phyloP scores from a whole-genome alignment of 2,113 vertebrate species.

The Gopherus evgoodei region DNA sequence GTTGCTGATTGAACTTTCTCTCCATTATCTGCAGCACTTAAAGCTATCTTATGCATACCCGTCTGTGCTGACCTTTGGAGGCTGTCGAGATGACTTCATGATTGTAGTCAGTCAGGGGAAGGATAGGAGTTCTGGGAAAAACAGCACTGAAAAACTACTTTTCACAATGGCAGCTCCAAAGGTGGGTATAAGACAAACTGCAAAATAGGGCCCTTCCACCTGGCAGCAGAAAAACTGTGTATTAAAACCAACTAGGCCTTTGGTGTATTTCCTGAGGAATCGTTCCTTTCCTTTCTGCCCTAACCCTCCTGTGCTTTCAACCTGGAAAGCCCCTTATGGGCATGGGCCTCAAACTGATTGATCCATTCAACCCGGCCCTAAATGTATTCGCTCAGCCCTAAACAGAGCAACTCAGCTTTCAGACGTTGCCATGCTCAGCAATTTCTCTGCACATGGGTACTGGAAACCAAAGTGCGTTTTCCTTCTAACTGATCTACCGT shows the following conservation, averaged over 20 bases:
- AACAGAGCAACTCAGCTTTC: not conserved
- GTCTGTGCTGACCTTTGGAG: constrained; percentile 90
- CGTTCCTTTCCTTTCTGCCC: not conserved
- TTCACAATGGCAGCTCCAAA: constrained; percentile 88
- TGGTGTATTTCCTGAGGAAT: not conserved
- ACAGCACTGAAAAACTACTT: constrained; percentile 86
- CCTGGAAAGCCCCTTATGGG: not conserved
- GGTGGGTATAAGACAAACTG: constrained; percentile 73
- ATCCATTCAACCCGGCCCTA: not conserved
- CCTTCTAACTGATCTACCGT: constrained; percentile 19
- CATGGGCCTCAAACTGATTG: not conserved
- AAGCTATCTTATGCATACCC: constrained; percentile 84
- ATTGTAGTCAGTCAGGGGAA: constrained; percentile 86
- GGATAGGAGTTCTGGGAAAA: constrained; percentile 83
- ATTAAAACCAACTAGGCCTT: not conserved
- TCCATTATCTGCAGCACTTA: constrained; percentile 79
- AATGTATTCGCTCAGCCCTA: not conserved
- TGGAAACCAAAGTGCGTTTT: constrained; percentile 50
- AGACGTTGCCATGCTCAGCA: constrained; percentile 4
- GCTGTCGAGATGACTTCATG: constrained; percentile 90
- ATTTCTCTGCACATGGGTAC: not conserved
- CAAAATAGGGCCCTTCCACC: not conserved
- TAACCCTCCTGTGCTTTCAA: not conserved
- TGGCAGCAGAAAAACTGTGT: not conserved
- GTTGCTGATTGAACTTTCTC: constrained; percentile 37